These are phyloP conservation scores for Zaprionus taronus DNA, from an alignment of 1,140 invertebrate genomes.

Conservation along the genomic window DNA sequence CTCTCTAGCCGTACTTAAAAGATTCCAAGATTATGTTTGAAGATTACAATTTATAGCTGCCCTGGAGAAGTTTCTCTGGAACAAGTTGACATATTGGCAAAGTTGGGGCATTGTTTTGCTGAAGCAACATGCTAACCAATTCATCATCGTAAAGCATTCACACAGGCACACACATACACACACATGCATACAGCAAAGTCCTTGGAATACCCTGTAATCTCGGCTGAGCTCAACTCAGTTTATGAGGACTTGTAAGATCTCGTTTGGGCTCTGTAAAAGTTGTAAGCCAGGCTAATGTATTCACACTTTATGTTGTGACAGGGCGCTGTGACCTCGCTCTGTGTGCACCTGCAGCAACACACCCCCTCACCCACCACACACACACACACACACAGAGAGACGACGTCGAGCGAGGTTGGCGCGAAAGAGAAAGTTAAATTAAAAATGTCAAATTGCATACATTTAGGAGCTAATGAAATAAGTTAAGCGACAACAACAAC, in stretches of 20 bases:
- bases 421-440: conserved; percentile 76
- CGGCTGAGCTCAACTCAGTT: conserved; percentile 2
- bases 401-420: conserved; percentile 13
- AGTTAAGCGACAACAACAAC: conserved; percentile 72
- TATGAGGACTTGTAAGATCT: conserved; percentile 15
- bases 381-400: neutral
- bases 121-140: neutral
- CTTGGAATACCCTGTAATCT: conserved; percentile 11
- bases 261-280: conserved; percentile 12
- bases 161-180: neutral
- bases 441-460: conserved; percentile 82
- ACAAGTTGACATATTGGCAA: conserved; percentile 6
- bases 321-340: conserved; percentile 30
- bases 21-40: neutral
- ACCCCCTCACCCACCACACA: neutral
- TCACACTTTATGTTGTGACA: conserved; percentile 37
- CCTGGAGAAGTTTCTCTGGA: neutral
- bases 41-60: conserved; percentile 4
- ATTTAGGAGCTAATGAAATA: conserved; percentile 82
- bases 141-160: neutral
- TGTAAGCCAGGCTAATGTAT: conserved; percentile 36
- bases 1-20: neutral
- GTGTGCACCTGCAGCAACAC: conserved; percentile 17
- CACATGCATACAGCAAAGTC: neutral
- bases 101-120: neutral